Percentiles rank a stretch among this genome's conserved stretches.
Evolutionary conservation across 2,113 vertebrate species (phyloP).

Genomic region (zebrafish (Danio rerio)): DNA sequence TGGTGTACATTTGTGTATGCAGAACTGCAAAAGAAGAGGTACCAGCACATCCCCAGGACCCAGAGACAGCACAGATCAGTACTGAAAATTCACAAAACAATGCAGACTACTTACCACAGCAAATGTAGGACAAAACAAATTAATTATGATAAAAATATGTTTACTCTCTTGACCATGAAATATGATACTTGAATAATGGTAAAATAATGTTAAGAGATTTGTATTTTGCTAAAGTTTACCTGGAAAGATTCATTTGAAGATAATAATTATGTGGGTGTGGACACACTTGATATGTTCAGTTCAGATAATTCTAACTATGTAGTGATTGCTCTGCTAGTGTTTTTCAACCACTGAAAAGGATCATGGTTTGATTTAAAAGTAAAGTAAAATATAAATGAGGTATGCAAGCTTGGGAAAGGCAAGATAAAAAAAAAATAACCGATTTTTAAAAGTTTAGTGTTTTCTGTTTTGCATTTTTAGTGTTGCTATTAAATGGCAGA

Average conservation of each 20-base stretch:
- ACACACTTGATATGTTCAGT: too few relatives aligned
- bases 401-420: too few relatives aligned
- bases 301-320: too few relatives aligned
- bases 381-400: too few relatives aligned
- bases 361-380: too few relatives aligned
- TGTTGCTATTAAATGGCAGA: too few relatives aligned
- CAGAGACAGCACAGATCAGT: not conserved
- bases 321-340: too few relatives aligned
- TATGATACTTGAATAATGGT: not conserved
- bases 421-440: too few relatives aligned
- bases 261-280: too few relatives aligned
- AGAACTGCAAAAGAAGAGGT: not conserved
- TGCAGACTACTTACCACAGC: not conserved
- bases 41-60: not conserved
- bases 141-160: not conserved
- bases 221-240: not conserved
- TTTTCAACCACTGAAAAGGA: too few relatives aligned
- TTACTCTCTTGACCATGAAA: not conserved
- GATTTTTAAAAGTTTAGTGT: too few relatives aligned
- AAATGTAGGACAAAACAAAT: not conserved
- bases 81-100: not conserved
- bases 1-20: constrained; percentile 40
- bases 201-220: not conserved
- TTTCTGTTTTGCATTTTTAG: too few relatives aligned
- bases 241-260: not conserved